These are phyloP conservation scores for Tenebrosternarchus preto DNA, from an alignment of 2,113 vertebrate genomes.

Conservation along the genomic window DNA sequence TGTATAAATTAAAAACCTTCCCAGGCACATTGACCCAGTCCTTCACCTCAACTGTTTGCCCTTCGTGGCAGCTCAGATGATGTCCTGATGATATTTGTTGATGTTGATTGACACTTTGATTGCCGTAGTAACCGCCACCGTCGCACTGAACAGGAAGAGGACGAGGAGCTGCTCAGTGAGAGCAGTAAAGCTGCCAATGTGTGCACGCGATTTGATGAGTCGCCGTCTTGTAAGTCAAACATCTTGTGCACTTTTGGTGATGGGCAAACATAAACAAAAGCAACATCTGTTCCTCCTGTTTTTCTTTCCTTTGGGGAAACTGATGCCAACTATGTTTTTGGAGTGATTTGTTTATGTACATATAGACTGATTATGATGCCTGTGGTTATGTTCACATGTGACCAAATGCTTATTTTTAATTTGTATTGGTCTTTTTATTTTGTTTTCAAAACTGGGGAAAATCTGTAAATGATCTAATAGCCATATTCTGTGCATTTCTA, in stretches of 20 bases:
- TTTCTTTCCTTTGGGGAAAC: too few relatives aligned
- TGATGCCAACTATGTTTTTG: too few relatives aligned
- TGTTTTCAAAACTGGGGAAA: too few relatives aligned
- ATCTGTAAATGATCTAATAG: background rate
- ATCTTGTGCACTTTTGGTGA: background rate
- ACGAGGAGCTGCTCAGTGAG: slow-evolving; percentile 94
- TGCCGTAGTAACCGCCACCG: slow-evolving; percentile 87
- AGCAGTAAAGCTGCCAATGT: slow-evolving; percentile 93
- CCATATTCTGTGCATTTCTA: too few relatives aligned
- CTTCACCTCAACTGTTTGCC: too few relatives aligned
- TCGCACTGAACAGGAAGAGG: slow-evolving; percentile 96
- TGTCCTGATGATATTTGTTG: too few relatives aligned
- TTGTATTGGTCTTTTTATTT: too few relatives aligned
- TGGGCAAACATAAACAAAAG: too few relatives aligned
- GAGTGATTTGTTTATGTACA: background rate
- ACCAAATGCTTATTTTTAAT: background rate
- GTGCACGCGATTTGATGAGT: slow-evolving; percentile 95
- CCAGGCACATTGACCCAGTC: too few relatives aligned
- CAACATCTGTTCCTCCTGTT: too few relatives aligned
- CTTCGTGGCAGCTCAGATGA: too few relatives aligned
- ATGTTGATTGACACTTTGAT: background rate
- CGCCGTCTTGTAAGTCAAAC: slow-evolving; percentile 87
- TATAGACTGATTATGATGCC: background rate
- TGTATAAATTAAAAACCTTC: too few relatives aligned
- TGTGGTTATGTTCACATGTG: background rate